A percentile compares a stretch with the other conserved stretches of the same genome.
Conservation (phyloP, 2,888 invertebrate genomes). For the Stenodera caucasica region DNA sequence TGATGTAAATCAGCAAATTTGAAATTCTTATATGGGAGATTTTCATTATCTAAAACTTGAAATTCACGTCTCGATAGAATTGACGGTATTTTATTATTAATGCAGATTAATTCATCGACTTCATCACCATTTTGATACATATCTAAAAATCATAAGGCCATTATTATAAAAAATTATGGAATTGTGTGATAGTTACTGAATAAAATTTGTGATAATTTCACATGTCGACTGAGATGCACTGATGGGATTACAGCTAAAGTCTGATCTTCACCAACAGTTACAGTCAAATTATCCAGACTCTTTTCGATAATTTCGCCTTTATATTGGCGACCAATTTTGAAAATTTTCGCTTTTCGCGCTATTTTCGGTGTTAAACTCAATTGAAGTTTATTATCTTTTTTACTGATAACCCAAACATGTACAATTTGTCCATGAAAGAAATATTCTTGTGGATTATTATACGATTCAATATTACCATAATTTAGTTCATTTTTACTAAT, state of each 20-base stretch:
- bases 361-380: neutral
- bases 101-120: conserved; percentile 45
- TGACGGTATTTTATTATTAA: conserved; percentile 31
- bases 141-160: conserved; percentile 17
- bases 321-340: neutral
- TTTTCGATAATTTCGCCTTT: neutral
- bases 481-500: conserved; percentile 45
- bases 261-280: conserved; percentile 21
- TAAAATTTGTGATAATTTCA: conserved; percentile 47
- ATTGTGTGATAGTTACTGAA: conserved; percentile 34
- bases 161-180: neutral
- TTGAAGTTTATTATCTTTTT: neutral
- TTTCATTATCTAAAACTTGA: conserved; percentile 27
- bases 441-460: conserved; percentile 52
- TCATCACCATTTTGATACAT: conserved; percentile 40
- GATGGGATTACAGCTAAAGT: conserved; percentile 53
- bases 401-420: conserved; percentile 41
- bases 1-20: conserved; percentile 36
- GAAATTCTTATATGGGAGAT: conserved; percentile 30
- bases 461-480: conserved; percentile 30
- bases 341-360: neutral
- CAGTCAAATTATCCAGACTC: neutral
- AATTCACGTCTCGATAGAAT: conserved; percentile 45
- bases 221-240: conserved; percentile 49
- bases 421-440: conserved; percentile 66